Evolutionary conservation across 2,113 vertebrate species (phyloP), one percentile per base, ranked within the genome.

Genomic region (Clarias batrachus): DNA sequence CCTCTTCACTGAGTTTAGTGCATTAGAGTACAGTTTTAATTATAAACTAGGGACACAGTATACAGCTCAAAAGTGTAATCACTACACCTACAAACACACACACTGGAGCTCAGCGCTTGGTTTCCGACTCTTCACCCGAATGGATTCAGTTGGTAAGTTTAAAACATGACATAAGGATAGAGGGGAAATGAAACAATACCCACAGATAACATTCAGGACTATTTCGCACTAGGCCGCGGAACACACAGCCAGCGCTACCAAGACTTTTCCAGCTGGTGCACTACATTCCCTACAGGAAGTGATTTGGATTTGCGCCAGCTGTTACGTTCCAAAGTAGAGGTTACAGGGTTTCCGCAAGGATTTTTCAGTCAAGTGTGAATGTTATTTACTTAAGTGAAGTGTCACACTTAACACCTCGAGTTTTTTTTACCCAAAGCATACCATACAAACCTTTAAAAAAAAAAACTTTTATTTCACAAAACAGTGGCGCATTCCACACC

Each of bases 351-450:
- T 21, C 6, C 16, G 65, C n/a, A 6, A 16, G n/a, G 65, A 9
- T 3, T 9, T 3, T 17, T 10, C 87, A 48, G 70, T 87, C 90
- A 82, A 25, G 84, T 89, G 85, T 48, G 48, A 48, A 48, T 48
- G 48, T 8, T 6, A 52, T 23, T 74, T 2, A 10, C 3, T 3
- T 70, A 23, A 3, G 23, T 12, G 21, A 10, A 1, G 21, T 74
- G 10, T 12, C 37, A 66, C 14, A 23, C 71, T 8, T 37, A 71
- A 71, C 13, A 70, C 66, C 27, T 30, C 16, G 5, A 10, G 0
- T n/a, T 13, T 70, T 70, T 37, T 19, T 48, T 11, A 52, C 11
- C 0, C 21, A 76, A 25, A 25, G 3, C 9, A 14, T 23, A 74
- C 37, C 37, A 37, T 37, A 37, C 33, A 37, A 37, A 37, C 33